Evolutionary conservation across 92 coral and sea anemone species (phyloP), one percentile per base, ranked within the genome.

Genomic region (Nematostella vectensis): DNA sequence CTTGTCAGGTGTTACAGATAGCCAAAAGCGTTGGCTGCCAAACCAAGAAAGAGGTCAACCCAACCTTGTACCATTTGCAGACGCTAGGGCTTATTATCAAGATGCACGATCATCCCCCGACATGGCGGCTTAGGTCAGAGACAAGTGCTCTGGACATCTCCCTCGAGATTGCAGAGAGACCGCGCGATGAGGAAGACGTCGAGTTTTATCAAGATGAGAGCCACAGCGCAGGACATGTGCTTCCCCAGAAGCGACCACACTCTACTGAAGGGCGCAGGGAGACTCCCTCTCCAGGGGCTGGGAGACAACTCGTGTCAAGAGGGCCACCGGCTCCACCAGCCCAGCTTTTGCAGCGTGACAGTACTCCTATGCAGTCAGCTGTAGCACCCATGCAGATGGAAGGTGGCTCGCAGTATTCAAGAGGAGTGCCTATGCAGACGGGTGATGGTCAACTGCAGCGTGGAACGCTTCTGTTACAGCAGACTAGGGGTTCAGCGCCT

Each of bases 81-180:
- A 48, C 69, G 0, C 48, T 68, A 27, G 95, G 95, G 18, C 51
- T 70, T 47, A 85, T 85, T 15, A 58, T 59, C 48, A 89, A 89
- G 64, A 67, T 85, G 74, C 87, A 81, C 15, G 97, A 89, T 17
- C 72, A 79, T 16, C 97, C 97, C 4, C 97, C 97, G 4, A 81
- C 95, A 1, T 89, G 97, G 97, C 80, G 76, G 59, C 51, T 78
- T 6, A 58, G 81, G 29, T 56, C 69, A 31, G 75, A 68, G 19
- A 59, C 50, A 25, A 68, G 25, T 45, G 51, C 51, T 17, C 21
- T 45, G 51, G 51, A 45, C 23, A 45, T 45, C 23, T 45, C 51
- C 4, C 21, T 45, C 4, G 51, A 45, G 18, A 45, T 45, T 45
- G 51, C 51, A 11, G 51, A 45, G 51, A 45, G 51, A 45, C 11